Base-by-base conservation (phyloP, 2,113 vertebrate genomes). In the Megaleporinus macrocephalus region DNA sequence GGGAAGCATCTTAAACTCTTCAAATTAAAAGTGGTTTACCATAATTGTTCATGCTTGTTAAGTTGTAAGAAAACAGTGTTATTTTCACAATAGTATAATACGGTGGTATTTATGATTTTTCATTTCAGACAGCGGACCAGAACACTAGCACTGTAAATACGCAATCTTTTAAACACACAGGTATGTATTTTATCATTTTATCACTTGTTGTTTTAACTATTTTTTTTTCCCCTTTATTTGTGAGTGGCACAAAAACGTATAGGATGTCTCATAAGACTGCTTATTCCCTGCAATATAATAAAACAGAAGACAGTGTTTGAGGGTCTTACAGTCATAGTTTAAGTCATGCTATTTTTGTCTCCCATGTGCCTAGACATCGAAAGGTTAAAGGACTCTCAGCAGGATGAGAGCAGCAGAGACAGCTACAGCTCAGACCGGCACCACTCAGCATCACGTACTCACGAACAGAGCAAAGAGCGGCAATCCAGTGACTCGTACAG, bases 321-420 rank as follows among this genome's bases (percentile, higher is more conserved):
- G n/a, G n/a, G n/a, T n/a, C n/a, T n/a, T n/a, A n/a, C n/a, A n/a
- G n/a, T n/a, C n/a, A n/a, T 61, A 57, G 41, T 30, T 33, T 68
- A 36, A 68, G 16, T 11, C 26, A 13, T 49, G 27, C 29, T 24
- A 26, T 4, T 9, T 16, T 65, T 18, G 26, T n/a, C n/a, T 20
- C 10, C 3, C 65, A 16, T 73, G 1, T 59, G 16, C 20, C 84
- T 87, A 99, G 97, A 99, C 86, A 88, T 97, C 0, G 98, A 99
- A 87, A 93, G 96, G 82, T 85, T 97, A 81, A 98, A 96, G 87
- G 97, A 99, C 78, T 93, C 95, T 65, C 97, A 98, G 84, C 96
- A 98, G 0, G 97, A 99, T 10, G 98, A 99, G 59, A 98, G 97
- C 91, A 99, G 97, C 93, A 95, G 97, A 84, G 98, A 99, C 87